Evolutionary conservation across 2,888 invertebrate genomes (phyloP), one percentile per base, ranked within the genome.

Genomic region (Dryomyza anilis): DNA sequence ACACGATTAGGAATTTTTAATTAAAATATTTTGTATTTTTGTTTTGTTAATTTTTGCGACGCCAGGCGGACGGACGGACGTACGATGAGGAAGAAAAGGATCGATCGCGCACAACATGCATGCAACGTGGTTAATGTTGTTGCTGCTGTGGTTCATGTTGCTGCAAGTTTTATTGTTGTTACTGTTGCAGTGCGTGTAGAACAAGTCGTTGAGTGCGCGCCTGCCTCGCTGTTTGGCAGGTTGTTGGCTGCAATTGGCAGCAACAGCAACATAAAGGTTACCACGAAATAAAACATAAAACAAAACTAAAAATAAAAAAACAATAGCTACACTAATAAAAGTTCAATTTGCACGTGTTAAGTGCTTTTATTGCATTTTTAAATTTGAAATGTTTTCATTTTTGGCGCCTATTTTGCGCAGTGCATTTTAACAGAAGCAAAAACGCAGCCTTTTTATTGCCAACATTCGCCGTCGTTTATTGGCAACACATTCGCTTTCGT

Each of bases 1-100:
- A 82, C 82, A 82, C 81, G 83, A 82, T 83, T 81, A 83, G 78
- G 83, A 82, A 83, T 83, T 81, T 81, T 82, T 82, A 82, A 82
- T 82, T 82, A 83, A 82, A 82, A 82, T 82, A 83, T 82, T 82
- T 81, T 80, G 76, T 78, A 76, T 77, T 78, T 78, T 76, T 75
- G 77, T 78, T 76, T 76, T 75, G 77, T 75, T 75, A 72, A 74
- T 76, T 76, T 76, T 70, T 55, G 30, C 50, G 23, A 52, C 7
- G 19, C 19, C 43, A 55, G 45, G 36, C 23, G 25, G 50, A 21
- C 33, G 60, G 30, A 33, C n/a, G 21, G 53, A 53, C 10, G 21
- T 23, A 27, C 16, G 48, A 21, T 8, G 27, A 14, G 12, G 48
- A 16, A n/a, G 30, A 23, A n/a, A n/a, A 10, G 55, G 16, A 2